Base-by-base conservation (phyloP, 2,113 vertebrate species). In the Lamprotornis superbus region DNA sequence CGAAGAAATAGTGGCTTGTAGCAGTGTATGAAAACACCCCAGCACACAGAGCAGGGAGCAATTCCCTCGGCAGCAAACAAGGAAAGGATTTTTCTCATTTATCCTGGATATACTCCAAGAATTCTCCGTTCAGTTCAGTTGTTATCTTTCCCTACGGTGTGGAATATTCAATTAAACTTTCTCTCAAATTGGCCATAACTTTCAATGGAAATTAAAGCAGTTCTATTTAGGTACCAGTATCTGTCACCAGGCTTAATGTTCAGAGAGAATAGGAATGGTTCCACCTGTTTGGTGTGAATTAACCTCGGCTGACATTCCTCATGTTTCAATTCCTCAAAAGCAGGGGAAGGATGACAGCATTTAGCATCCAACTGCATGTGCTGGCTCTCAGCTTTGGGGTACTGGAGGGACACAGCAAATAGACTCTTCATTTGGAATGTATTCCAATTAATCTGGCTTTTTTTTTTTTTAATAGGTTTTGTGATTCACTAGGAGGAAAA, bases 121-220 rank as follows among this genome's bases (percentile, higher is more conserved):
- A 91, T 91, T 73, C 71, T 59, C 67, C 30, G 55, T 67, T 94
- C 90, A 19, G 56, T 91, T 88, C 88, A 85, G 91, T 95, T 96
- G 89, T 95, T 96, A 94, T 87, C 96, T 97, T 97, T 92, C 95
- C 94, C 91, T 42, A 63, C 69, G 55, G 94, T 85, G 49, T 80
- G 71, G 83, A 82, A 95, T 97, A 95, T 91, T 97, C 95, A 98
- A 97, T 98, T 97, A 98, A 98, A 90, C 88, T 90, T 87, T 71
- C 87, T 80, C 94, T 98, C 94, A 89, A 97, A 97, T 97, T 97
- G 94, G 83, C 95, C 83, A 57, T 97, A 97, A 94, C 89, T 97
- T 96, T 86, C 40, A 44, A 55, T 70, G 93, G 60, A 96, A 96
- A 97, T 95, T 89, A 91, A 94, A 94, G 78, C 90, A 87, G 60